phyloP scores from a whole-genome alignment of 1,140 invertebrate genomes.

The Harpegnathos saltator region DNA sequence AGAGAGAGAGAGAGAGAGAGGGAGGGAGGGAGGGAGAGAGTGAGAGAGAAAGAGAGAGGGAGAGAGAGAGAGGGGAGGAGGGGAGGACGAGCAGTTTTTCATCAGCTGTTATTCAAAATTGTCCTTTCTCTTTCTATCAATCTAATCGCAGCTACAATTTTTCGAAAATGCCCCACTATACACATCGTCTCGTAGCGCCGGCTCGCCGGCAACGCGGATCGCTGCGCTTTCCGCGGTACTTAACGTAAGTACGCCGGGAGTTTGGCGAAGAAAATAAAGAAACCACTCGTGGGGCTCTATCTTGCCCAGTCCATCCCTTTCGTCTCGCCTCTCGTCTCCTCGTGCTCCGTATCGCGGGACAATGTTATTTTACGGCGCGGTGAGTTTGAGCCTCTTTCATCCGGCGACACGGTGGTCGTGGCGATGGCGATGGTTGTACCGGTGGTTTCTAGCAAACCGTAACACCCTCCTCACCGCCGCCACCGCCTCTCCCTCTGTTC shows the following conservation, averaged over 20 bases:
- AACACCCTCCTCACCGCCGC: conserved; percentile 66
- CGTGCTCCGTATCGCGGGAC: conserved; percentile 77
- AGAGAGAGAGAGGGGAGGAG: too few relatives aligned
- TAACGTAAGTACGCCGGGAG: conserved; percentile 80
- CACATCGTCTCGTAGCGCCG: conserved; percentile 37
- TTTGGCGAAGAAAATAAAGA: conserved; percentile 80
- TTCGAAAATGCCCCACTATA: neutral
- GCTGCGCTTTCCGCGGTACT: conserved; percentile 71
- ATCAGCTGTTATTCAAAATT: too few relatives aligned
- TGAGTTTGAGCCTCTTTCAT: conserved; percentile 86
- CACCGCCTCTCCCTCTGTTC: conserved; percentile 57
- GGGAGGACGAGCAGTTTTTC: too few relatives aligned
- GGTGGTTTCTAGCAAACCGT: conserved; percentile 64
- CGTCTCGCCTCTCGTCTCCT: conserved; percentile 18
- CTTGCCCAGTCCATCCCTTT: conserved; percentile 18
- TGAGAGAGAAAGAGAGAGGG: too few relatives aligned
- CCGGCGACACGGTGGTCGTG: conserved; percentile 78
- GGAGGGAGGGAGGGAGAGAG: too few relatives aligned
- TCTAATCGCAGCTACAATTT: neutral
- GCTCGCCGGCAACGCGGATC: conserved; percentile 37
- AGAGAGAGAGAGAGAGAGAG: too few relatives aligned
- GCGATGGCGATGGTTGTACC: conserved; percentile 62
- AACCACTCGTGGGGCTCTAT: conserved; percentile 68
- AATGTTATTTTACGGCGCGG: conserved; percentile 86
- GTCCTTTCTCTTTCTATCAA: too few relatives aligned